Conservation (phyloP, 2,113 vertebrate species). For the Callocephalon fimbriatum region DNA sequence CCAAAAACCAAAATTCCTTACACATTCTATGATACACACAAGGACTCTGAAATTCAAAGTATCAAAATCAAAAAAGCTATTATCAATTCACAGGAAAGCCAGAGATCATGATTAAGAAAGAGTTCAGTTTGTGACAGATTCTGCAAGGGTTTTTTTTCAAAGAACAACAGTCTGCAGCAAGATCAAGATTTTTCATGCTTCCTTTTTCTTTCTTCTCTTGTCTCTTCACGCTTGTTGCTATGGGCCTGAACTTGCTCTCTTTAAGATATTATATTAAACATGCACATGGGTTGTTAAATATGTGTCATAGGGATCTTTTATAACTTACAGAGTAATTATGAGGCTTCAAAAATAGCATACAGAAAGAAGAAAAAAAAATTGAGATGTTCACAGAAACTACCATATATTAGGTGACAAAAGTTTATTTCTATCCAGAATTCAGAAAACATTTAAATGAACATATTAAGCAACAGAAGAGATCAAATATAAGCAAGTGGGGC, state of each 20-base stretch:
- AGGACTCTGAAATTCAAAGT: conserved; percentile 17
- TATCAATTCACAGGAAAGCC: background rate
- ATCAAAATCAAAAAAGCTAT: background rate
- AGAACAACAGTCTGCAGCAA: background rate
- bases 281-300: background rate
- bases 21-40: background rate
- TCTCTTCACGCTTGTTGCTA: background rate
- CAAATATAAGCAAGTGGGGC: background rate
- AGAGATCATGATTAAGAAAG: background rate
- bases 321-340: background rate
- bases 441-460: background rate
- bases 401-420: background rate
- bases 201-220: background rate
- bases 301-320: background rate
- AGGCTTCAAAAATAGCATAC: background rate
- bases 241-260: background rate
- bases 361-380: background rate
- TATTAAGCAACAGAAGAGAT: background rate
- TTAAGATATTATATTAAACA: background rate
- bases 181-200: background rate
- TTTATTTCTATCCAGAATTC: background rate
- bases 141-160: background rate
- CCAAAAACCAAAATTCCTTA: background rate
- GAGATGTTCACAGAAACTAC: background rate
- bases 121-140: background rate